A percentile compares a stretch with the other conserved stretches of the same genome.
Conservation (phyloP, 1,140 invertebrate species). For the Fopius arisanus region DNA sequence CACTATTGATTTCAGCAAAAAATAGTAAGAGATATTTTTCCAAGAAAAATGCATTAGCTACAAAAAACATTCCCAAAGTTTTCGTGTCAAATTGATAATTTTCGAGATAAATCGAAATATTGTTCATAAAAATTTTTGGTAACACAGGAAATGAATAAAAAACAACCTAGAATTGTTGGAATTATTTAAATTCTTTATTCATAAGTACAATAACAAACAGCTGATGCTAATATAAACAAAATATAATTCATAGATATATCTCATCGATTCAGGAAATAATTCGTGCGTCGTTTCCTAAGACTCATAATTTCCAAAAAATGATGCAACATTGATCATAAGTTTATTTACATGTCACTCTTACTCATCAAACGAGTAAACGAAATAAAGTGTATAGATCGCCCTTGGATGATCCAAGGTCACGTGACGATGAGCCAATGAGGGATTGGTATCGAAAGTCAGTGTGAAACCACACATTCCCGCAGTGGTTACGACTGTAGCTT, state of each 20-base stretch:
- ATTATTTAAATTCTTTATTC: no score
- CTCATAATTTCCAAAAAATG: background rate
- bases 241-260: background rate
- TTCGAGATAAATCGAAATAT: no score
- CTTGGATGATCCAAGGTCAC: constrained; percentile 1
- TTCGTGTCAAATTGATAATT: no score
- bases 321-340: background rate
- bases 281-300: background rate
- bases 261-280: background rate
- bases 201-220: no score
- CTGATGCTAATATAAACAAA: no score
- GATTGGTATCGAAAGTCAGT: constrained; percentile 2
- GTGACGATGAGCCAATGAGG: background rate
- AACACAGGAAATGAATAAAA: no score
- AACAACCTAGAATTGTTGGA: no score
- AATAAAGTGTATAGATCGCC: background rate
- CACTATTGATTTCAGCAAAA: no score
- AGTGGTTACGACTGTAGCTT: background rate
- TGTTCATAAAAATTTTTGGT: no score
- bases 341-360: background rate
- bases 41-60: no score
- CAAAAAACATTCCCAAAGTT: no score
- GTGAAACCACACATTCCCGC: background rate
- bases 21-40: no score
- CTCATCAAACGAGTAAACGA: background rate